A percentile compares a stretch with the other conserved stretches of the same genome.
Conservation (phyloP, 2,113 vertebrate genomes). For the Saguinus imperator region DNA sequence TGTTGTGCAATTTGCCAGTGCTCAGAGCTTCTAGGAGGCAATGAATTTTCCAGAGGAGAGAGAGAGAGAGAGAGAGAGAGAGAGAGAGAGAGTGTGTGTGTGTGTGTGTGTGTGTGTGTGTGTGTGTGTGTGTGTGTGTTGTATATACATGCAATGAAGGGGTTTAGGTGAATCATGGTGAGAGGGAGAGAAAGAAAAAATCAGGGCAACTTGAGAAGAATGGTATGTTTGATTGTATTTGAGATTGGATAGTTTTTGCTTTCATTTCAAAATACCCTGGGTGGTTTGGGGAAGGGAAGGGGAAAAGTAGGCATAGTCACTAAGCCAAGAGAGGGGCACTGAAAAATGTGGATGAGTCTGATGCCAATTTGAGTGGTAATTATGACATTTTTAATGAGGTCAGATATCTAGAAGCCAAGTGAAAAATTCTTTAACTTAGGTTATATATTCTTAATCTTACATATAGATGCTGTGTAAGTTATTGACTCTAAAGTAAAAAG, state of each 20-base stretch:
- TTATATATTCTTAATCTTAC: background rate
- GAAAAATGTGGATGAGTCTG: background rate
- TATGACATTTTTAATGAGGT: constrained; percentile 17
- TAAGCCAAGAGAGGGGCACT: background rate
- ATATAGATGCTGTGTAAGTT: background rate
- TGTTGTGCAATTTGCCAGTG: constrained; percentile 2
- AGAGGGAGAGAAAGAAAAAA: background rate
- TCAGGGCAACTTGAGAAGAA: background rate
- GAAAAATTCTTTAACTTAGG: constrained; percentile 1
- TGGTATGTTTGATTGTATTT: background rate
- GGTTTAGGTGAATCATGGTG: background rate
- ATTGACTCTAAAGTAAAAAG: background rate
- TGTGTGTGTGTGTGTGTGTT: background rate
- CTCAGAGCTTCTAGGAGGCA: background rate
- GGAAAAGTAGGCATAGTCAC: background rate
- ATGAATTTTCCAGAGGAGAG: constrained; percentile 4
- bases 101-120: background rate
- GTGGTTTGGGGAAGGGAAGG: background rate
- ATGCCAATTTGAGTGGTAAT: background rate
- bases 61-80: too few species aligned
- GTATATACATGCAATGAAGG: background rate
- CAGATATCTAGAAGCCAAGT: background rate
- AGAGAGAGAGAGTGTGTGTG: too few species aligned
- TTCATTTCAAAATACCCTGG: background rate
- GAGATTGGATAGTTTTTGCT: background rate